phyloP scores from a whole-genome alignment of 2,113 vertebrate genomes.

The Malurus alboscapulatus region DNA sequence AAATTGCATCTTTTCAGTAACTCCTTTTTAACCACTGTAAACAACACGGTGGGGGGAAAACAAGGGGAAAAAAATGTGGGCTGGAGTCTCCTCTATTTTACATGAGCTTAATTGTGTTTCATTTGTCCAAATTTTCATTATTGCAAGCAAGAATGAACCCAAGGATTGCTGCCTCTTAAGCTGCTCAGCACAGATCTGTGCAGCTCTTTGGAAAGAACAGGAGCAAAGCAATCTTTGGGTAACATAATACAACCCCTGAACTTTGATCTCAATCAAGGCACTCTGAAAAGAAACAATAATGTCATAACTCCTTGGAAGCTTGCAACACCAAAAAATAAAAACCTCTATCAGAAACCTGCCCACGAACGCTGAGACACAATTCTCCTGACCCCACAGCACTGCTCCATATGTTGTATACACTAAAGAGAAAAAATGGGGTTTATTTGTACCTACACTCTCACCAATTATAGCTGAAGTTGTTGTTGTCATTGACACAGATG shows the following conservation, averaged over 20 bases:
- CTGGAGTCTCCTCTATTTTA: not conserved
- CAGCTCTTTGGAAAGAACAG: not conserved
- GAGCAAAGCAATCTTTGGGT: not conserved
- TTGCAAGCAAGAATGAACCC: not conserved
- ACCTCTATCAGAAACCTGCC: not conserved
- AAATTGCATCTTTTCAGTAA: not conserved
- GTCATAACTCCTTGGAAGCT: not conserved
- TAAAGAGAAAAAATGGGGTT: not conserved
- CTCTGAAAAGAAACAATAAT: not conserved
- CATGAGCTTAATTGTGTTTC: not conserved
- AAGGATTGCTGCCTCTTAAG: not conserved
- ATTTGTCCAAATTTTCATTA: not conserved
- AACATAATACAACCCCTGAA: not conserved
- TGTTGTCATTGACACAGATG: constrained; percentile 17
- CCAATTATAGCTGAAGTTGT: not conserved
- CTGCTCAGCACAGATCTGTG: not conserved
- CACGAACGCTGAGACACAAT: not conserved
- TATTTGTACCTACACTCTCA: constrained; percentile 32
- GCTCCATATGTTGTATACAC: constrained; percentile 19
- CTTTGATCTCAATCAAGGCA: constrained; percentile 40
- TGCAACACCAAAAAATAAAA: not conserved
- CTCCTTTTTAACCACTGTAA: not conserved
- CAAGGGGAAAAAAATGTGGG: not conserved
- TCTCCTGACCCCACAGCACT: not conserved
- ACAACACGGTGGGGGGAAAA: not conserved